These are phyloP conservation scores for Petrocephalus microphthalmus DNA, from an alignment of 2,113 vertebrate genomes.

Conservation along the genomic window DNA sequence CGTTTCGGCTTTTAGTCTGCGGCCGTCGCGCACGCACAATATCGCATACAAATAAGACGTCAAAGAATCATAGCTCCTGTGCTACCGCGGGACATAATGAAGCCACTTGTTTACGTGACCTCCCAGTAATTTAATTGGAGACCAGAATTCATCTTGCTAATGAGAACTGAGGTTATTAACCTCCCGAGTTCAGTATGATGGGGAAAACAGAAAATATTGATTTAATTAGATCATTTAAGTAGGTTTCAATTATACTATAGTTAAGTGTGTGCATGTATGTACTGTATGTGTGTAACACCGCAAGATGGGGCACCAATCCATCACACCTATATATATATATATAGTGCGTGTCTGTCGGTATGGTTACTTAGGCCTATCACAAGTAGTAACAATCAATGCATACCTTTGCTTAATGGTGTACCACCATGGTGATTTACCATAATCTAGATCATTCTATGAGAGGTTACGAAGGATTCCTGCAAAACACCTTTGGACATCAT, in stretches of 20 bases:
- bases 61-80: background rate
- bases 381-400: background rate
- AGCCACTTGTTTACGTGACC: constrained; percentile 13
- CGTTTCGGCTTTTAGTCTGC: background rate
- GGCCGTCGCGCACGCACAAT: background rate
- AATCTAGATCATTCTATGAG: background rate
- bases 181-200: constrained; percentile 11
- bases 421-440: background rate
- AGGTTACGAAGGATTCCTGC: background rate
- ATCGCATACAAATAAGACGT: background rate
- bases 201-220: constrained; percentile 17
- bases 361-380: background rate
- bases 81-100: background rate
- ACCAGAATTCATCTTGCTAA: constrained; percentile 24
- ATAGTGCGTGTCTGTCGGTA: background rate
- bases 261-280: background rate
- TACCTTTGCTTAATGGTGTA: background rate
- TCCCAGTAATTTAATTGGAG: constrained; percentile 11
- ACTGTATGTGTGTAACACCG: background rate
- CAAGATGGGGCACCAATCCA: too few relatives aligned
- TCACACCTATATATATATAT: too few relatives aligned
- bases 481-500: background rate
- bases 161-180: constrained; percentile 33
- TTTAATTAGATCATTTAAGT: constrained; percentile 28
- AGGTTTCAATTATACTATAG: constrained; percentile 31